Percentiles rank a stretch among this genome's conserved stretches.
These are phyloP conservation scores for Cryptoblepharus egeriae DNA, from an alignment of 2,797 vertebrate species.

Conservation along the genomic window DNA sequence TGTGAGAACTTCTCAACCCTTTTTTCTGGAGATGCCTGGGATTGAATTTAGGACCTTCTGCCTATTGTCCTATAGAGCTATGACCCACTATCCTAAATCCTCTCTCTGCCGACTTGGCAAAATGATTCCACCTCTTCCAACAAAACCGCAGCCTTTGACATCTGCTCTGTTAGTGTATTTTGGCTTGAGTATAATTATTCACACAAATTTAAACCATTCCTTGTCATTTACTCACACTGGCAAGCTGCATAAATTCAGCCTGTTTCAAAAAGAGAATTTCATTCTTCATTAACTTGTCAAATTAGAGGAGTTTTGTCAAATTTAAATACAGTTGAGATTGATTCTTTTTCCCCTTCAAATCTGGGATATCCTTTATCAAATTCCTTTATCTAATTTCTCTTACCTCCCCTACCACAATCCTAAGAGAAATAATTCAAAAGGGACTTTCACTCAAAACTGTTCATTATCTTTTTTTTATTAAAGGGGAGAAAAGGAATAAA, in stretches of 20 bases:
- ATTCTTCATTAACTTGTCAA: constrained; percentile 56
- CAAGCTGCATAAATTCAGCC: not conserved
- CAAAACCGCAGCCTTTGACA: too few relatives aligned
- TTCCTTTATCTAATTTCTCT: constrained; percentile 60
- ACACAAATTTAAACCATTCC: not conserved
- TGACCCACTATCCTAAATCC: too few relatives aligned
- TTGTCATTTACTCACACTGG: rapidly evolving
- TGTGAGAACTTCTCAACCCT: too few relatives aligned
- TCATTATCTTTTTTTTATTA: constrained; percentile 50
- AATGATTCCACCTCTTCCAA: too few relatives aligned
- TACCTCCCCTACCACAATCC: constrained; percentile 45
- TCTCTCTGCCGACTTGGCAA: too few relatives aligned
- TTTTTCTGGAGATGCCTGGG: too few relatives aligned
- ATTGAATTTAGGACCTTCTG: too few relatives aligned
- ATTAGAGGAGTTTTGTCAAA: constrained; percentile 58
- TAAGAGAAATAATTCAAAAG: constrained; percentile 66
- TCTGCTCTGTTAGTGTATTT: not conserved
- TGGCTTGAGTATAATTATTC: constrained; percentile 1
- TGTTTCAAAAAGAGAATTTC: constrained; percentile 12
- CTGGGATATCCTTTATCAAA: constrained; percentile 47
- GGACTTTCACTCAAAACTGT: constrained; percentile 59
- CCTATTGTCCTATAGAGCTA: too few relatives aligned
- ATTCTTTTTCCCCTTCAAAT: constrained; percentile 53
- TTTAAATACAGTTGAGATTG: constrained; percentile 33
- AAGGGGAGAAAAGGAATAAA: constrained; percentile 41